Evolutionary conservation across 1,140 invertebrate species (phyloP).

Genomic region (Fopius arisanus): DNA sequence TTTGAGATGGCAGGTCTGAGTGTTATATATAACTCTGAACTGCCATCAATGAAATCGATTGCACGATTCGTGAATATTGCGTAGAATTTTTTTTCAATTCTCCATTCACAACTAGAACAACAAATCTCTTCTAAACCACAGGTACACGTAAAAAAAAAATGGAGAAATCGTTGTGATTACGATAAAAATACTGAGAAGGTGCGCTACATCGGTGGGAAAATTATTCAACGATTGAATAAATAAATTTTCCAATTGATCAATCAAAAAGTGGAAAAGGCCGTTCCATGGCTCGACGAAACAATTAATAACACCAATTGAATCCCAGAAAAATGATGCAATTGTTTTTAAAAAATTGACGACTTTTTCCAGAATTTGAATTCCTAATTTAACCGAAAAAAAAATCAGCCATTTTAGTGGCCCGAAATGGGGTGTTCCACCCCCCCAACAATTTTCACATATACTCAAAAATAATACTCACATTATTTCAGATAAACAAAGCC

Average conservation of each 20-base stretch:
- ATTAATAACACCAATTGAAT: too few relatives aligned
- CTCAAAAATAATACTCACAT: neutral
- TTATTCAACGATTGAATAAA: too few relatives aligned
- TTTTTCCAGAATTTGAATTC: neutral
- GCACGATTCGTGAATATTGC: neutral
- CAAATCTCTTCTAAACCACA: neutral
- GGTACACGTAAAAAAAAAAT: too few relatives aligned
- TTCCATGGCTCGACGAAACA: too few relatives aligned
- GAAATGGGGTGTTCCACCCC: too few relatives aligned
- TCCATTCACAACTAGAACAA: too few relatives aligned
- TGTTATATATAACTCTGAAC: neutral
- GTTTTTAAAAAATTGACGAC: neutral
- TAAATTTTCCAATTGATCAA: too few relatives aligned
- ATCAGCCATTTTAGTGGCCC: neutral
- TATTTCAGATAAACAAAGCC: conserved; percentile 6
- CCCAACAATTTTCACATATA: neutral
- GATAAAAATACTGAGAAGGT: too few relatives aligned
- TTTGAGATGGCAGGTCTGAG: neutral
- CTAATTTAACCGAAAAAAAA: neutral
- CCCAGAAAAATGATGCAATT: too few relatives aligned
- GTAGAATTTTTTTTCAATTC: neutral
- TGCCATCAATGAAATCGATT: conserved; percentile 12
- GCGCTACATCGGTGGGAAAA: too few relatives aligned
- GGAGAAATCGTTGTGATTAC: too few relatives aligned
- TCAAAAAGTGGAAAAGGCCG: too few relatives aligned